Base-by-base conservation (phyloP, 1,140 invertebrate species). In the Pachyrhynchus sulphureomaculatus region DNA sequence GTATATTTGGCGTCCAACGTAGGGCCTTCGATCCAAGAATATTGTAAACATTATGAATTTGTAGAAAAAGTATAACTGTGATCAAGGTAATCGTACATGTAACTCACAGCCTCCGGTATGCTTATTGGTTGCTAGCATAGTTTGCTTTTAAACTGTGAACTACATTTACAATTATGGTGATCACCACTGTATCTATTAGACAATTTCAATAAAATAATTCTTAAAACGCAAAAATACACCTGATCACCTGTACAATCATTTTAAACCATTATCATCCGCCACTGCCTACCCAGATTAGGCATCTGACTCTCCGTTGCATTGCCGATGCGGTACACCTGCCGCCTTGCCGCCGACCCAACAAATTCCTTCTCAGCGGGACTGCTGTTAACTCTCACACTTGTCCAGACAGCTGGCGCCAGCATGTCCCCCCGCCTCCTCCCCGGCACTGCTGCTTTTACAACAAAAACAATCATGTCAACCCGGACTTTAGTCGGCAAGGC, bases 311-410 rank as follows among this genome's bases (percentile, higher is more conserved):
- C 26, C 44, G 55, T 59, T 59, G 57, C 57, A 59, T 42, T 17
- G 39, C 29, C 13, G 23, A 56, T 45, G 13, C 37, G 5, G 41
- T 62, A 62, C 59, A 62, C 59, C 59, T 62, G 59, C 59, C 29
- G 34, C 12, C 34, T 37, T 13, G 34, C 42, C 18, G 23, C 13
- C 57, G 59, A 62, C 51, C 59, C 59, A 62, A 62, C 59, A 62
- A 62, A 62, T 62, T 62, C 59, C 59, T 62, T 62, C 59, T 49
- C 59, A 54, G 59, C 59, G 44, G 59, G 59, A 54, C 59, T 54
- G 65, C 58, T 66, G 65, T 66, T 66, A 66, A 62, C 61, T 66
- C 65, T 66, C 65, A 66, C 65, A 66, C 65, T 66, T 66, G 60
- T 62, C 65, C 65, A 67, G 65, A 67, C 65, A 64, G 61, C 65